These are phyloP conservation scores for Lasioglossum pauxillum DNA, from an alignment of 2,888 invertebrate genomes.

Conservation along the genomic window DNA sequence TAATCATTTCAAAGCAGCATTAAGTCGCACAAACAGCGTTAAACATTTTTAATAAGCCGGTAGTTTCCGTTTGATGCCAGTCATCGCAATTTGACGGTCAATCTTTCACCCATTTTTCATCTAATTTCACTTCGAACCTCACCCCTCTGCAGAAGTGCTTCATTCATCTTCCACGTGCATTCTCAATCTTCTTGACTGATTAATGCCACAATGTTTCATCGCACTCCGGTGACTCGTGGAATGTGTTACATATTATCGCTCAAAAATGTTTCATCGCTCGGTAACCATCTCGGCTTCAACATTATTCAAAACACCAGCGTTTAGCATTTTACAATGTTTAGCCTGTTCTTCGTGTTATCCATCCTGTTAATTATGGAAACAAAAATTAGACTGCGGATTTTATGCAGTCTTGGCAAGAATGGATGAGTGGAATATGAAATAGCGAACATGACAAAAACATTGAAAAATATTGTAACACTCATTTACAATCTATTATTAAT, in stretches of 20 bases:
- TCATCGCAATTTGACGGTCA: background rate
- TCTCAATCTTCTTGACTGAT: constrained; percentile 4
- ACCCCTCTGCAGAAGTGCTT: background rate
- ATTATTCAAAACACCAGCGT: background rate
- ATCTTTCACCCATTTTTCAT: background rate
- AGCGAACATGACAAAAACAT: no score
- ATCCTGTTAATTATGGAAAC: background rate
- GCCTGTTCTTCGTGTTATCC: background rate
- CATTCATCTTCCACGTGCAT: background rate
- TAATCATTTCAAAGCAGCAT: background rate
- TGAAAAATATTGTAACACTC: no score
- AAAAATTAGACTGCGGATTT: background rate
- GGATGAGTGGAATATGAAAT: no score
- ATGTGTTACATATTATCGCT: background rate
- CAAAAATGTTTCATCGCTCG: background rate
- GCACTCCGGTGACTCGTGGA: background rate
- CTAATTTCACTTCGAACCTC: background rate
- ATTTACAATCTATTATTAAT: no score
- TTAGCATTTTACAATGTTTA: background rate
- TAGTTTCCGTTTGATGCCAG: background rate
- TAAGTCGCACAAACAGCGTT: background rate
- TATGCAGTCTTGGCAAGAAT: no score
- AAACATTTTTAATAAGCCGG: background rate
- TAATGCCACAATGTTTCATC: background rate
- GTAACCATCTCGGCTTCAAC: background rate